Base-by-base conservation (phyloP, 2,888 invertebrate genomes). In the Mesorhabditis spiculigera region DNA sequence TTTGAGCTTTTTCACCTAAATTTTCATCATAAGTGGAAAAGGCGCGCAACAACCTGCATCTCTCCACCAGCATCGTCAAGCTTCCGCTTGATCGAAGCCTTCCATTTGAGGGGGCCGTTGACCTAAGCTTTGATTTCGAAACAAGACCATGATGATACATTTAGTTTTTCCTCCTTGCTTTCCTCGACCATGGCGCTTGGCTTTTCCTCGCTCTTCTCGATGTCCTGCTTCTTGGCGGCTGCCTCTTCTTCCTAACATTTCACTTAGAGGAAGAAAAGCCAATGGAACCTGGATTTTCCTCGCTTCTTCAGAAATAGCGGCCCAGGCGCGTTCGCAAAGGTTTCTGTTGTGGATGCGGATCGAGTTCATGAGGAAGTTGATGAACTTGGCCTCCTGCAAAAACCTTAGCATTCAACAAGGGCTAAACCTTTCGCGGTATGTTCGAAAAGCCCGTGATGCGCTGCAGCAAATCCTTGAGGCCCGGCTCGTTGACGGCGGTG, bases 291-390 rank as follows among this genome's bases (percentile, higher is more conserved):
- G 75, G 72, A 79, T 72, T 58, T 79, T 78, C n/a, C 77, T 76
- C 2, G 81, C 77, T 63, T 81, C 80, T 13, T 73, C 74, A 4
- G 75, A 77, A 63, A 81, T 81, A 16, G 81, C 81, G 41, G 70
- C 68, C 81, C 81, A 81, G 5, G 78, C 78, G 45, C 71, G 70
- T 63, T 71, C 41, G 43, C 80, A 79, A 43, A 81, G 65, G 64
- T 68, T 67, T 62, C 69, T 63, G 65, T 80, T 72, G 8, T 76
- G 71, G 3, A 81, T 69, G 6, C 73, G 69, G 65, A 75, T 73
- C 43, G 81, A 81, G 63, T 80, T 81, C 45, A 71, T 68, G 41
- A 83, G 76, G 67, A 85, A 85, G 67, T 85, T 85, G 74, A 85
- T 78, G 75, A 85, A 85, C 71, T 83, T 83, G 16, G 81, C 77